Percentiles rank a stretch among this genome's conserved stretches.
These are phyloP conservation scores for Pomatostomus ruficeps DNA, from an alignment of 2,113 vertebrate genomes.

Conservation along the genomic window DNA sequence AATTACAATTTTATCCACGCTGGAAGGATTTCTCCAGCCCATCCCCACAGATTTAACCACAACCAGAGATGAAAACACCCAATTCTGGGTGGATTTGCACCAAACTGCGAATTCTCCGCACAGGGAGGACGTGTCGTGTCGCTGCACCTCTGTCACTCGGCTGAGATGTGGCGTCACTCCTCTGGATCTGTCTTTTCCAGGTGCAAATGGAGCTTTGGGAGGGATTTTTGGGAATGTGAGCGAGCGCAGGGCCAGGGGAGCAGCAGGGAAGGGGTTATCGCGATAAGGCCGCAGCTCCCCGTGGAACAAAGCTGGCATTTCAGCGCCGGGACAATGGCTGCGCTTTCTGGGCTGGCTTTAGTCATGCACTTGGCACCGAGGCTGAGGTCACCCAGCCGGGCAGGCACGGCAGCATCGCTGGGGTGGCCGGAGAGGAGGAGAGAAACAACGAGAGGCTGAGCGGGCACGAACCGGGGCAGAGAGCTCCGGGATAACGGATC, in stretches of 20 bases:
- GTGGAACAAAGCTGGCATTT: constrained; percentile 48
- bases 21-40: background rate
- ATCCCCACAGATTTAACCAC: too few species aligned
- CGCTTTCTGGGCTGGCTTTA: background rate
- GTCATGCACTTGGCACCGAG: constrained; percentile 5
- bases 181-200: background rate
- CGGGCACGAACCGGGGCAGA: background rate
- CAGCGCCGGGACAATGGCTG: constrained; percentile 33
- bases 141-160: rapidly evolving
- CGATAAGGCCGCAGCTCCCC: background rate
- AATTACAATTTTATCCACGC: rapidly evolving
- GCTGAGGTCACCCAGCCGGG: constrained; percentile 41
- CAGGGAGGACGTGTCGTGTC: background rate
- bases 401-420: constrained; percentile 25
- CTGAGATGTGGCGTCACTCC: too few species aligned
- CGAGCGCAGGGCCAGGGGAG: rapidly evolving
- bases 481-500: too few species aligned
- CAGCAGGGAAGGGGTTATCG: background rate
- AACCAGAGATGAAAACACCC: background rate
- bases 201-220: rapidly evolving
- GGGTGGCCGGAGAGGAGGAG: background rate
- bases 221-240: rapidly evolving
- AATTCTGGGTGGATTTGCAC: background rate
- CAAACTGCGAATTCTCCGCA: background rate
- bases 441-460: constrained; percentile 53